Conservation (phyloP, 1,140 invertebrate genomes). For the Drosophila baimaii region DNA sequence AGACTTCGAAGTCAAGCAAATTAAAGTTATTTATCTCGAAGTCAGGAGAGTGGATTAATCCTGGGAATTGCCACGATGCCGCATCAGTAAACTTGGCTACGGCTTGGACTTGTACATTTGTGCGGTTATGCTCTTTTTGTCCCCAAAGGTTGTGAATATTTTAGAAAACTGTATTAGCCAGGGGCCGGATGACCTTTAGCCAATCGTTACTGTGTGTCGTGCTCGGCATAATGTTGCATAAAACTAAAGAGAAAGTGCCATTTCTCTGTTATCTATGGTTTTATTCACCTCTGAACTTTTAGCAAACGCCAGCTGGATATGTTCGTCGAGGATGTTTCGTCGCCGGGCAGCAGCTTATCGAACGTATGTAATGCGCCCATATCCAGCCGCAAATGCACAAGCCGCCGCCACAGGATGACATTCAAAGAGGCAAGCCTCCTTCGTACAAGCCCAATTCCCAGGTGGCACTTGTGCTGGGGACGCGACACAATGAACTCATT, state of each 20-base stretch:
- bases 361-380: slow-evolving; percentile 65
- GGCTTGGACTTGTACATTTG: too few relatives aligned
- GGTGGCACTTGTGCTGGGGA: slow-evolving; percentile 42
- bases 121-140: too few relatives aligned
- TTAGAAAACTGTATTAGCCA: background rate
- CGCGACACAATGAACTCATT: slow-evolving; percentile 65
- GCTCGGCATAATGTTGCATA: slow-evolving; percentile 7
- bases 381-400: slow-evolving; percentile 27
- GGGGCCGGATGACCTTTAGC: slow-evolving; percentile 13
- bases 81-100: background rate
- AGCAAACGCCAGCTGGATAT: slow-evolving; percentile 60
- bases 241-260: slow-evolving; percentile 28
- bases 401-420: slow-evolving; percentile 46
- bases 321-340: slow-evolving; percentile 21
- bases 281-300: slow-evolving; percentile 76
- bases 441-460: slow-evolving; percentile 15
- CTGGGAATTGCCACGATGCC: too few relatives aligned
- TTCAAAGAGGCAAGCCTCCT: slow-evolving; percentile 50
- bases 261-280: slow-evolving; percentile 56
- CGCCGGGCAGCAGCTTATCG: slow-evolving; percentile 57
- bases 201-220: slow-evolving; percentile 6
- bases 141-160: background rate
- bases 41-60: slow-evolving; percentile 18
- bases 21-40: slow-evolving; percentile 27
- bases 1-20: slow-evolving; percentile 11